phyloP scores from a whole-genome alignment of 2,113 vertebrate species.

The Takifugu bimaculatus region DNA sequence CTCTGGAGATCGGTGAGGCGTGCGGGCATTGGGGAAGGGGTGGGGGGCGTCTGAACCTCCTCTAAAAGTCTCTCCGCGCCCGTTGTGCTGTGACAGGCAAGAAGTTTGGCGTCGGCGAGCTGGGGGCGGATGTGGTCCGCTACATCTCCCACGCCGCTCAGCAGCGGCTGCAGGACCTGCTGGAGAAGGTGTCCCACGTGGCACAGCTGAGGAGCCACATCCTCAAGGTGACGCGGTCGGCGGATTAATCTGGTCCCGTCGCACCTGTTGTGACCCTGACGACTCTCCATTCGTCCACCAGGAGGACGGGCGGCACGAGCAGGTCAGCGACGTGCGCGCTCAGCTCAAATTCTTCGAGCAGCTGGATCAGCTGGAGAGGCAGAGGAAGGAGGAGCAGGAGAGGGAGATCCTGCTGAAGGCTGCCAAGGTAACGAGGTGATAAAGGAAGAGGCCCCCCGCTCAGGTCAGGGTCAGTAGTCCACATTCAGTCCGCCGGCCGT shows the following conservation, averaged over 20 bases:
- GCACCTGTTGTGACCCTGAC: neutral
- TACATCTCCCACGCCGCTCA: constrained; percentile 88
- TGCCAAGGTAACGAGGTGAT: constrained; percentile 78
- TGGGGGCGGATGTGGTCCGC: constrained; percentile 85
- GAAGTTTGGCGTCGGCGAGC: constrained; percentile 84
- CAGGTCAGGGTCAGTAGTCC: constrained; percentile 19
- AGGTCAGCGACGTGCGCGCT: constrained; percentile 81
- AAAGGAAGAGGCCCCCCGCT: neutral
- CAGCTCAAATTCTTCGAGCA: constrained; percentile 92
- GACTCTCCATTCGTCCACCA: constrained; percentile 42
- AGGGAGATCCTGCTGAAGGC: constrained; percentile 89
- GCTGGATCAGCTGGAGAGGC: constrained; percentile 91
- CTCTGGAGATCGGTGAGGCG: constrained; percentile 83
- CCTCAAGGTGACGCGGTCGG: constrained; percentile 78
- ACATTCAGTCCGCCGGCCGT: constrained; percentile 9
- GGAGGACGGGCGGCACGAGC: constrained; percentile 86
- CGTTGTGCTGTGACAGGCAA: constrained; percentile 72
- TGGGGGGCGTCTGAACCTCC: too few species aligned
- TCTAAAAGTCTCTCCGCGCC: neutral
- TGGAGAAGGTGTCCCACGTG: constrained; percentile 85
- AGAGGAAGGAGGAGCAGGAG: constrained; percentile 90
- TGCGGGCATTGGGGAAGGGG: neutral
- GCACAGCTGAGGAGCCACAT: constrained; percentile 87
- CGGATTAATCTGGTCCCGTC: neutral
- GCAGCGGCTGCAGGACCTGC: constrained; percentile 84